Evolutionary conservation across 1,140 invertebrate genomes (phyloP), one percentile per base, ranked within the genome.

Genomic region (Drosophila pseudoobscura): DNA sequence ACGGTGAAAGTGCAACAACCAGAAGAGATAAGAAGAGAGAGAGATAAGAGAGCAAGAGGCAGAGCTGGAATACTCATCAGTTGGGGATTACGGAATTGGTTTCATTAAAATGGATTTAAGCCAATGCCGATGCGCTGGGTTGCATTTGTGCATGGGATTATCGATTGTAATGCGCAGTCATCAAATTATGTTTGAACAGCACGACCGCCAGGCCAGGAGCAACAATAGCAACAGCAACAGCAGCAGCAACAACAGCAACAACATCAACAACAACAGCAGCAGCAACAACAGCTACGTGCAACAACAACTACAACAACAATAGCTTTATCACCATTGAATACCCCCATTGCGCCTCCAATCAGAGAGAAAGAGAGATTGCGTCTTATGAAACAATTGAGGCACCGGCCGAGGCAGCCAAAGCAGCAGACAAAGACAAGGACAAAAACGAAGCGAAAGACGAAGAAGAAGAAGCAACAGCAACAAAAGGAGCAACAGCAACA

Each of bases 91-190:
- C 60, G 79, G 80, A 73, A 79, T 83, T 83, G 52, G 64, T 57
- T 65, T 88, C 83, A 87, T 87, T 87, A 87, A 87, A 87, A 87
- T 87, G 82, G 82, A 82, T 87, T 87, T 87, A 74, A 76, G 82
- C 62, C 70, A 82, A 88, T 82, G 83, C 65, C 82, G 59, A 70
- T 58, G 74, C 55, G 70, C 78, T 87, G 59, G 88, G 83, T 75
- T 87, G 82, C 82, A 82, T 88, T 85, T 85, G 74, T 88, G 82
- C 82, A 87, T 62, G 75, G 75, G 78, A 87, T 88, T 87, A 87
- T 87, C 82, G 82, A 87, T 87, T 87, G 83, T 88, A 87, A 78
- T 87, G 78, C 82, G 78, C 82, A 82, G 80, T 87, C 83, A 87
- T 87, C 82, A 82, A 88, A 82, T 76, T 82, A 84, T 66, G 54